These are phyloP conservation scores for Hedya salicella DNA, from an alignment of 2,888 invertebrate species.

Conservation along the genomic window DNA sequence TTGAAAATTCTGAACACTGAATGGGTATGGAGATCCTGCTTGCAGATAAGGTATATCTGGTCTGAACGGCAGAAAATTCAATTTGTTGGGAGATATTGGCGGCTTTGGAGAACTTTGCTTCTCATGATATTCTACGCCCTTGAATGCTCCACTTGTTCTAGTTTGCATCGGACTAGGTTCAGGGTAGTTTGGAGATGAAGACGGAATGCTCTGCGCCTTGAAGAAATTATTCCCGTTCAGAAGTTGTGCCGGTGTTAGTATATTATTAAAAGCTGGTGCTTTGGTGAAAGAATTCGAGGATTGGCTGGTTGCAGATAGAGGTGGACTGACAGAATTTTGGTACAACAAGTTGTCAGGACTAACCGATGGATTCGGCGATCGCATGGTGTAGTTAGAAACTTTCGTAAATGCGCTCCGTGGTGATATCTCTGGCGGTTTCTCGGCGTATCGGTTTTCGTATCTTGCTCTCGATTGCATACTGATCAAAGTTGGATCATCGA, in stretches of 20 bases:
- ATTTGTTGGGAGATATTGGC: constrained; percentile 79
- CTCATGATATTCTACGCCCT: constrained; percentile 69
- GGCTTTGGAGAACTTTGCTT: constrained; percentile 67
- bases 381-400: constrained; percentile 84
- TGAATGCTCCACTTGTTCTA: constrained; percentile 61
- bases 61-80: constrained; percentile 84
- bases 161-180: constrained; percentile 67
- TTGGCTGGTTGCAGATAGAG: constrained; percentile 85
- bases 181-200: constrained; percentile 80
- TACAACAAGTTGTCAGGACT: constrained; percentile 92
- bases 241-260: constrained; percentile 77
- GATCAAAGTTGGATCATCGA: constrained; percentile 85
- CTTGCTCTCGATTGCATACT: constrained; percentile 82
- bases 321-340: constrained; percentile 91
- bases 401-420: constrained; percentile 94
- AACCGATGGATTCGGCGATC: constrained; percentile 89
- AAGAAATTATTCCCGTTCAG: constrained; percentile 82
- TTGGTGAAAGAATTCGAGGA: constrained; percentile 76
- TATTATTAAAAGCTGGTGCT: constrained; percentile 68
- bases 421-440: constrained; percentile 79
- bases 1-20: constrained; percentile 81
- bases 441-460: constrained; percentile 76
- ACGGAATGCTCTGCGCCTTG: constrained; percentile 79
- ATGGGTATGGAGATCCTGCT: constrained; percentile 76
- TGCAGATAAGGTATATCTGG: constrained; percentile 84